Evolutionary conservation across 2,888 invertebrate genomes (phyloP).

Genomic region (Clepsis dumicolana): DNA sequence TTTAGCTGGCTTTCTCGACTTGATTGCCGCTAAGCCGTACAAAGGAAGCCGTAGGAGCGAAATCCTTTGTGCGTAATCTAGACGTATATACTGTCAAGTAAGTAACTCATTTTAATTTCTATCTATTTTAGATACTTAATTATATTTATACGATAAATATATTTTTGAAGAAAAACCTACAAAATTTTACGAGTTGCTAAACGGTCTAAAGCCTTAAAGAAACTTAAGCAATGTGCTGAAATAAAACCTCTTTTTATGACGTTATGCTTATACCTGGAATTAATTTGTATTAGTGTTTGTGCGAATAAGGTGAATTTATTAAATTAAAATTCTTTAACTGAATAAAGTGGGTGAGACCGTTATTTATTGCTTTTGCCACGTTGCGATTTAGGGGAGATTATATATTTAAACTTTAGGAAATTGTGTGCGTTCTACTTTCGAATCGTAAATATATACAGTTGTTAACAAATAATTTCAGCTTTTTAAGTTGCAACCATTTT

Average conservation of each 20-base stretch:
- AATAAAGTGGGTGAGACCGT: background rate
- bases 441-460: background rate
- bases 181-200: background rate
- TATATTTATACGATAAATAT: background rate
- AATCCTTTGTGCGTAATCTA: slow-evolving; percentile 25
- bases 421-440: background rate
- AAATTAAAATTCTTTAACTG: slow-evolving; percentile 15
- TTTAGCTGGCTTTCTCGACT: slow-evolving; percentile 17
- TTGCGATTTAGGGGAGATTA: slow-evolving; percentile 9
- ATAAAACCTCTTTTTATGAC: background rate
- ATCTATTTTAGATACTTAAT: background rate
- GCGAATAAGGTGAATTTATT: slow-evolving; percentile 7
- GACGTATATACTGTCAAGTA: slow-evolving; percentile 7
- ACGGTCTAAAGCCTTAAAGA: background rate
- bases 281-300: background rate
- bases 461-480: no score
- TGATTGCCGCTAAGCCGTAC: slow-evolving; percentile 27
- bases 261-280: background rate
- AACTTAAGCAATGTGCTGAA: background rate
- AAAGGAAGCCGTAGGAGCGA: slow-evolving; percentile 33
- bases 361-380: slow-evolving; percentile 10
- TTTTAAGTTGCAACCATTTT: no score
- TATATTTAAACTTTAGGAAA: background rate
- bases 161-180: background rate
- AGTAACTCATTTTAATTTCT: slow-evolving; percentile 13